Evolutionary conservation across 2,888 invertebrate species (phyloP), one percentile per base, ranked within the genome.

Genomic region (Protodeltote pygarga): DNA sequence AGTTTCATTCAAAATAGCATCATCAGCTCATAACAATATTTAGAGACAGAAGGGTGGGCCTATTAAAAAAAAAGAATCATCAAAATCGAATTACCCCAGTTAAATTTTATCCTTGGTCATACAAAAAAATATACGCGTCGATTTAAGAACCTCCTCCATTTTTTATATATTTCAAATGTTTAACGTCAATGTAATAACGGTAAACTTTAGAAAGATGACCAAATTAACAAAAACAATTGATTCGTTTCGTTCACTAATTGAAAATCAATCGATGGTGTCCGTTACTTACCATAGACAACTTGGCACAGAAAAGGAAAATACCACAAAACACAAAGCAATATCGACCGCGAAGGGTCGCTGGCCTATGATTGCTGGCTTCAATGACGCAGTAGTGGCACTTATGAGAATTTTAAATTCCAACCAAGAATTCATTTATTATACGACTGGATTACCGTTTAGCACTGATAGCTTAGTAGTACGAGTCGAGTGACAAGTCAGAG

Each of bases 301-400:
- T 41, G 46, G n/a, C 35, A 47, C 44, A 24, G 14, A 40, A 38
- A 47, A 48, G 29, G 40, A 40, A 49, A 37, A 47, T 58, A 49
- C 42, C 37, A 11, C 39, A 39, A 49, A 42, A 35, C 29, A 73
- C 64, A 67, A 68, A 65, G 68, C 47, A 51, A 57, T 85, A 83
- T 83, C 81, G 85, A 88, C 81, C 87, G 77, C 69, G 60, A 52
- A 66, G 71, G 88, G 83, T 89, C 87, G 78, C 76, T 74, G 85
- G 69, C 81, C 88, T 80, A 84, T 87, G 88, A 87, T 87, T 87
- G 72, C 80, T 70, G 72, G 62, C 66, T 71, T 58, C 65, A 58
- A 55, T 73, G 71, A 72, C 73, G 73, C 59, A 46, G 57, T 58
- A 46, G 57, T 55, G 51, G 62, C 73, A 72, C 58, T 74, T 76